Conservation (phyloP, 2,113 vertebrate species). For the Vulpes lagopus region DNA sequence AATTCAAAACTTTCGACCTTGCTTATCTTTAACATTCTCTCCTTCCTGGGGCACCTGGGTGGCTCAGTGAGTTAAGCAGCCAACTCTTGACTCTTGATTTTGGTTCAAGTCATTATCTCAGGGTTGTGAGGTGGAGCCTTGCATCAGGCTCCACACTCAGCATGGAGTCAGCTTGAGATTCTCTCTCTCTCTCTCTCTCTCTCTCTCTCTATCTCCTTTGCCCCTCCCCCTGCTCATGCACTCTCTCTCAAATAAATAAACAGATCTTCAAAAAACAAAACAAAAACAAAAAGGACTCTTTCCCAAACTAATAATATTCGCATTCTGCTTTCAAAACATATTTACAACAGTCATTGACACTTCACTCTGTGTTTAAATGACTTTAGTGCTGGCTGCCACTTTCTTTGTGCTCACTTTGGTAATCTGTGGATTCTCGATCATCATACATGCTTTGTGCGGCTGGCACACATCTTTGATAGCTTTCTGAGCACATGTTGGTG, state of each 20-base stretch:
- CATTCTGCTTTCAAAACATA: conserved; percentile 51
- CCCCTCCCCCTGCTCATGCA: not conserved
- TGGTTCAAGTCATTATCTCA: not conserved
- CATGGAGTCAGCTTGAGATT: not conserved
- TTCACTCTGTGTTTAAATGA: not conserved
- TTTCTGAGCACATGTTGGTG: not conserved
- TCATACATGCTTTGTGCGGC: accelerated
- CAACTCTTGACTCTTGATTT: not conserved
- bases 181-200: not conserved
- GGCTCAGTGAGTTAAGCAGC: not conserved
- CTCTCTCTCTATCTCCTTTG: not conserved
- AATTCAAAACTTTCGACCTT: not conserved
- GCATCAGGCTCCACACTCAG: not conserved
- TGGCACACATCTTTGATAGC: not conserved
- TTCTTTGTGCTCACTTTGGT: not conserved
- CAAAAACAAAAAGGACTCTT: not conserved
- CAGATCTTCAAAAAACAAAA: not conserved
- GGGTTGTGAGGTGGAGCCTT: not conserved
- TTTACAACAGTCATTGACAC: not conserved
- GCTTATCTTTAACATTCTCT: not conserved
- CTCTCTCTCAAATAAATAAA: not conserved
- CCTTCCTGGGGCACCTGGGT: not conserved
- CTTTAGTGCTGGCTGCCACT: not conserved
- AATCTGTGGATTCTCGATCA: not conserved
- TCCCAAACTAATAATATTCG: not conserved